A percentile compares a stretch with the other conserved stretches of the same genome.
These are phyloP conservation scores for Hemitrygon akajei DNA, from an alignment of 2,797 vertebrate genomes.

Conservation along the genomic window DNA sequence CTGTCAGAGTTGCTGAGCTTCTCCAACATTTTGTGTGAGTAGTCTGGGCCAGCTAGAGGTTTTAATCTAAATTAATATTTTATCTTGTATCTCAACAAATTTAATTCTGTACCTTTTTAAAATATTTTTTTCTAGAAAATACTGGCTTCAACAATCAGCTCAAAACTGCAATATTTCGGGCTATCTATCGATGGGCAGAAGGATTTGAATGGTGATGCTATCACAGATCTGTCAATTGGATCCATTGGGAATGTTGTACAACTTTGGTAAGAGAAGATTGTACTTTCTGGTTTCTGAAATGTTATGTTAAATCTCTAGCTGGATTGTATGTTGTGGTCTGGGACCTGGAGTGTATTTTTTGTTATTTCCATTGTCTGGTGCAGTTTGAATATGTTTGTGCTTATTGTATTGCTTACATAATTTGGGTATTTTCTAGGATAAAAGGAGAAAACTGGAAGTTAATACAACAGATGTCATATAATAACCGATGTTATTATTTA, in stretches of 20 bases:
- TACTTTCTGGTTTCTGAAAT: not conserved
- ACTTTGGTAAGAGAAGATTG: conserved; percentile 68
- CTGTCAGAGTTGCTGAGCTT: too few relatives aligned
- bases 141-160: conserved; percentile 63
- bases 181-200: conserved; percentile 71
- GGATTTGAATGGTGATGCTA: conserved; percentile 74
- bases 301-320: not conserved
- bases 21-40: too few relatives aligned
- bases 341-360: not conserved
- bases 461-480: not conserved
- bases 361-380: not conserved
- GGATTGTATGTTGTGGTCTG: not conserved
- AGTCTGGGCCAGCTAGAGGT: not conserved
- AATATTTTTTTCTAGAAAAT: conserved; percentile 67
- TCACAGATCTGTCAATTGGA: conserved; percentile 77
- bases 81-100: not conserved
- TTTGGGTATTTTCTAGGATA: not conserved
- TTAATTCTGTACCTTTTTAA: not conserved
- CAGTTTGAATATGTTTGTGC: not conserved
- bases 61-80: not conserved
- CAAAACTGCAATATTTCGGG: conserved; percentile 73
- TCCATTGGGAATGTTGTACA: conserved; percentile 77
- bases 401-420: not conserved
- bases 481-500: too few relatives aligned
- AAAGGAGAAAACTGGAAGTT: not conserved